These are phyloP conservation scores for Hirtodrosophila histrioides DNA, from an alignment of 2,888 invertebrate genomes.

Conservation along the genomic window DNA sequence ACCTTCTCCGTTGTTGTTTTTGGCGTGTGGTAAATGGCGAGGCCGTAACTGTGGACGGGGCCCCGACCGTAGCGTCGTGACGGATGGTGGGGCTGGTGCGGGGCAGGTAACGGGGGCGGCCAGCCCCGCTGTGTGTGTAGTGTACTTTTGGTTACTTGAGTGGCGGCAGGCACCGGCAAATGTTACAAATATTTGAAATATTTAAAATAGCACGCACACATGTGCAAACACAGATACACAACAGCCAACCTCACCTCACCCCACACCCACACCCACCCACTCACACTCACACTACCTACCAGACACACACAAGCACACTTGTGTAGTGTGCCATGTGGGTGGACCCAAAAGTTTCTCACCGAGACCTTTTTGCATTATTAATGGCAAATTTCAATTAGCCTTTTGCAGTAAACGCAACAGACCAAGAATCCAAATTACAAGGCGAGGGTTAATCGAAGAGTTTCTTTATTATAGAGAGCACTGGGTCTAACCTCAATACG, in stretches of 20 bases:
- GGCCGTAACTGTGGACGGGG: conserved; percentile 47
- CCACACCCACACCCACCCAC: not conserved
- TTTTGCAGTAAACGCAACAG: conserved; percentile 75
- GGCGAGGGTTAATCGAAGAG: conserved; percentile 46
- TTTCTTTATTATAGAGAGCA: conserved; percentile 6
- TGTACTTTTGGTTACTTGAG: conserved; percentile 66
- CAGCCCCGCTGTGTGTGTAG: conserved; percentile 23
- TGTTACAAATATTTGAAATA: conserved; percentile 80
- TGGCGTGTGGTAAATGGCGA: conserved; percentile 76
- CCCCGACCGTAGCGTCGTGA: not conserved
- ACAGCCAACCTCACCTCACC: too few relatives aligned
- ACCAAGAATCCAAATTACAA: conserved; percentile 60
- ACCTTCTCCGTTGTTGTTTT: conserved; percentile 70
- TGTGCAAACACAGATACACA: conserved; percentile 25
- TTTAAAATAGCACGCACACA: conserved; percentile 74
- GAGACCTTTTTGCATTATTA: conserved; percentile 78
- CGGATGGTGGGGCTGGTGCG: not conserved
- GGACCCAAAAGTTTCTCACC: conserved; percentile 74
- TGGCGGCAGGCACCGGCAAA: conserved; percentile 69
- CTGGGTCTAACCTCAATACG: too few relatives aligned
- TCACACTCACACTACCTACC: conserved; percentile 3
- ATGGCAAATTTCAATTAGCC: conserved; percentile 78
- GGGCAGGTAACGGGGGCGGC: not conserved
- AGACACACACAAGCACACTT: conserved; percentile 10
- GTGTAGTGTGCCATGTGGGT: conserved; percentile 52